A percentile compares a stretch with the other conserved stretches of the same genome.
These are phyloP conservation scores for Mus pahari DNA, from an alignment of 2,113 vertebrate species.

Conservation along the genomic window DNA sequence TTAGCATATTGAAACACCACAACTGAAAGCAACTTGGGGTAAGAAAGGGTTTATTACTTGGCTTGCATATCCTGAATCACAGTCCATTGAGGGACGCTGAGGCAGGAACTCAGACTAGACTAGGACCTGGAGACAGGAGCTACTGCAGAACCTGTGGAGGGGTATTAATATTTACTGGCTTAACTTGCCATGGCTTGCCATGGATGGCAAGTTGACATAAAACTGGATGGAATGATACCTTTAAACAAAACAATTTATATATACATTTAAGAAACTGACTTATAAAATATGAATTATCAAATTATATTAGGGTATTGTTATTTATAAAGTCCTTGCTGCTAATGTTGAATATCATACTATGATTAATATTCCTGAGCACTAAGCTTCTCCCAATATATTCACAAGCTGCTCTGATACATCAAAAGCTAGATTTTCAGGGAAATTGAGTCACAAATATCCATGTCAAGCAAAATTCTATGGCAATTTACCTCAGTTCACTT, in stretches of 20 bases:
- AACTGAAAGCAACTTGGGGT: not conserved
- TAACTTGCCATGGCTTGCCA: not conserved
- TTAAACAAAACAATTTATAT: not conserved
- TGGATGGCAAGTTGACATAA: not conserved
- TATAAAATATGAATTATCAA: slow-evolving; percentile 13
- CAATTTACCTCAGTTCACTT: not conserved
- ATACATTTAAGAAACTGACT: slow-evolving; percentile 3
- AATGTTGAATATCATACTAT: not conserved
- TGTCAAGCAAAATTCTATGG: not conserved
- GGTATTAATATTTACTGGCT: not conserved
- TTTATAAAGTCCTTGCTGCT: not conserved
- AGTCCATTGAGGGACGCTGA: not conserved
- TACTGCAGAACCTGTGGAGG: not conserved
- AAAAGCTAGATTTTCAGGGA: not conserved
- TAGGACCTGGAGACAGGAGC: not conserved
- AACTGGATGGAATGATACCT: not conserved
- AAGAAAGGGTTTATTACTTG: not conserved
- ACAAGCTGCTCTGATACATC: slow-evolving; percentile 14
- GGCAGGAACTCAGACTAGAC: not conserved
- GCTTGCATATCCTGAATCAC: not conserved
- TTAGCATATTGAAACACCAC: not conserved
- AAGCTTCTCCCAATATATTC: not conserved
- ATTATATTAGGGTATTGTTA: not conserved
- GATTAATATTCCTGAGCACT: slow-evolving; percentile 7
- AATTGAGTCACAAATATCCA: not conserved